Base-by-base conservation (phyloP, 2,113 vertebrate species). In the Phainopepla nitens region DNA sequence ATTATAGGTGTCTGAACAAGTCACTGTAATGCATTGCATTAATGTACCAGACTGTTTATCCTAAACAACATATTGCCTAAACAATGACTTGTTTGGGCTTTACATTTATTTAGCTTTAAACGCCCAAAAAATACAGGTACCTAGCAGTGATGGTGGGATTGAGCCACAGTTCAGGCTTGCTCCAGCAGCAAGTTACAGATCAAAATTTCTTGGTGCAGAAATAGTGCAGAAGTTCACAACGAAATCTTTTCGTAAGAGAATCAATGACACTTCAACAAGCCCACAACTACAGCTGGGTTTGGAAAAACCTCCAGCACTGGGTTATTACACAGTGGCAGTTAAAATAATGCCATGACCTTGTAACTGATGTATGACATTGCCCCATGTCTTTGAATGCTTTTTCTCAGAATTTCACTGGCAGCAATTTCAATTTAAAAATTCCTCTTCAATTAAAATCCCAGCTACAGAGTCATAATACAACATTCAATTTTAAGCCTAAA, bases 91-190 rank as follows among this genome's bases (percentile, higher is more conserved):
- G n/a, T 64, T 71, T 44, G 28, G 49, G 65, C 7, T 76, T 90
- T 23, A 64, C 24, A 79, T 72, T 64, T 80, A 53, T 53, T n/a
- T 68, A 49, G 9, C 17, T 76, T 69, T 86, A 88, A 82, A 60
- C 35, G 72, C 3, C 1, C 0, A 5, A 56, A 89, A 33, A 8
- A 5, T 7, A 82, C 7, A 11, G 29, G 50, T 35, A 69, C 18
- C 57, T 39, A 65, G 28, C 50, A 58, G 19, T 18, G 15, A 79
- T 45, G 15, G 29, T 53, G 29, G 33, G 35, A 94, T 6, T 25
- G 22, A 91, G 31, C n/a, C n/a, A 81, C 1, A 1, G 45, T 22
- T 82, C 50, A 61, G 47, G 24, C 24, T 88, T 86, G 44, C 31
- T 81, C 42, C n/a, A 51, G 51, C 4, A 77, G 65, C 47, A 81